phyloP scores from a whole-genome alignment of 2,797 vertebrate species.

The Enteromius viviparus region DNA sequence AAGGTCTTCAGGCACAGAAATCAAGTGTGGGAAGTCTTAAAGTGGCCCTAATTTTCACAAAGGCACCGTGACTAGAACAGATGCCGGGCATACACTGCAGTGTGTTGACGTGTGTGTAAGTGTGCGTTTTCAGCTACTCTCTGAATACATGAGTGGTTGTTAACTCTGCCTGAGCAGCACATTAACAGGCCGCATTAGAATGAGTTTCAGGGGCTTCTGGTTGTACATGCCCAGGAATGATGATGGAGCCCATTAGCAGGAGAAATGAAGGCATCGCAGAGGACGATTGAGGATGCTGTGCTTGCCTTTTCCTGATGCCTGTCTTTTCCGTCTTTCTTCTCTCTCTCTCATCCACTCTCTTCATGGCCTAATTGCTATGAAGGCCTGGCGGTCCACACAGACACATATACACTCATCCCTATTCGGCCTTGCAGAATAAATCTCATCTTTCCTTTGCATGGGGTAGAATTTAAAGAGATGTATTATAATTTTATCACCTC shows the following conservation, averaged over 20 bases:
- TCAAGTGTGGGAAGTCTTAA: constrained; percentile 67
- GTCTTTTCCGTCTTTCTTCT: constrained; percentile 25
- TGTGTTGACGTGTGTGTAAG: constrained; percentile 45
- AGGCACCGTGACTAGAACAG: constrained; percentile 86
- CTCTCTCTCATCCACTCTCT: constrained; percentile 52
- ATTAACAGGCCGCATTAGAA: constrained; percentile 78
- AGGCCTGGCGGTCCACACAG: constrained; percentile 53
- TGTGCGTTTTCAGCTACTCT: constrained; percentile 66
- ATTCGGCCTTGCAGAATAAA: constrained; percentile 63
- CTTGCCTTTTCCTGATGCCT: constrained; percentile 53
- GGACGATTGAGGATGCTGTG: constrained; percentile 54
- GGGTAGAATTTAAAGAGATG: constrained; percentile 66
- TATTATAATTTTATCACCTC: constrained; percentile 66
- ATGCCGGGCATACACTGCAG: constrained; percentile 78
- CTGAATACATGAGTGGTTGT: constrained; percentile 78
- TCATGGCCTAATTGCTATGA: constrained; percentile 62
- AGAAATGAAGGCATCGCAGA: constrained; percentile 66
- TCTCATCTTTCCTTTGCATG: constrained; percentile 59
- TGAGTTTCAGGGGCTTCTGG: constrained; percentile 69
- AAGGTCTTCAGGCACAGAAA: constrained; percentile 30
- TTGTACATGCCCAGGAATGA: constrained; percentile 66
- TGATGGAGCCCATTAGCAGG: constrained; percentile 68
- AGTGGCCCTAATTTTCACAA: constrained; percentile 82
- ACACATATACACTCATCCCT: constrained; percentile 35
- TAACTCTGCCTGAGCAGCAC: constrained; percentile 77